Conservation (phyloP, 2,797 vertebrate genomes). For the Okamejei kenojei region DNA sequence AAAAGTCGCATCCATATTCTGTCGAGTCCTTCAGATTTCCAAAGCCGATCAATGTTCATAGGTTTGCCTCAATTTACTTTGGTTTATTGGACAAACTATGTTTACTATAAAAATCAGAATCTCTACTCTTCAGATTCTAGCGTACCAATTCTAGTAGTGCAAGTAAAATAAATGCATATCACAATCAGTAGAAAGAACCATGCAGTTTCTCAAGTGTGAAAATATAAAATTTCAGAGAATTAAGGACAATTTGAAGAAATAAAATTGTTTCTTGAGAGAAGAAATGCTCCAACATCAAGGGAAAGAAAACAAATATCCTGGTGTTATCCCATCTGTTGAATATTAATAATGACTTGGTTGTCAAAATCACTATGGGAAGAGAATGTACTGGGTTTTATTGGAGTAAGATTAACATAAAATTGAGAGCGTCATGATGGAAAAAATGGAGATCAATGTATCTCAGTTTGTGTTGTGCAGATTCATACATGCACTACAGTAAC, state of each 20-base stretch:
- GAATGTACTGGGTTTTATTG: not conserved
- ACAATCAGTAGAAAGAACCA: not conserved
- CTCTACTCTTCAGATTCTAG: conserved; percentile 30
- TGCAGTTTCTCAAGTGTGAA: not conserved
- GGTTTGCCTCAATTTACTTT: not conserved
- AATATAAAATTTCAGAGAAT: not conserved
- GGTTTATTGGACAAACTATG: not conserved
- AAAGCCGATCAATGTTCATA: conserved; percentile 28
- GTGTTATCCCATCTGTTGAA: not conserved
- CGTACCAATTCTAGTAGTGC: conserved; percentile 23
- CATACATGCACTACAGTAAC: conserved; percentile 30
- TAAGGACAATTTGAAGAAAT: not conserved
- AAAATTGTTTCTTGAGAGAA: not conserved
- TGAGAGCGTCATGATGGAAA: not conserved
- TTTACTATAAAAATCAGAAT: conserved; percentile 24
- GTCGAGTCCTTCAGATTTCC: conserved; percentile 16
- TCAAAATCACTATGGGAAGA: not conserved
- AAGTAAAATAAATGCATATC: conserved; percentile 31
- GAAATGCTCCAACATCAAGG: not conserved
- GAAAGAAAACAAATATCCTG: not conserved
- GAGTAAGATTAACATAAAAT: not conserved
- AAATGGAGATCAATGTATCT: not conserved
- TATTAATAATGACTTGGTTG: not conserved
- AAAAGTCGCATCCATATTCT: not conserved
- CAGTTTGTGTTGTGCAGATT: conserved; percentile 30